Conservation (phyloP, 1,140 invertebrate species). For the Thereuonema tuberculata region DNA sequence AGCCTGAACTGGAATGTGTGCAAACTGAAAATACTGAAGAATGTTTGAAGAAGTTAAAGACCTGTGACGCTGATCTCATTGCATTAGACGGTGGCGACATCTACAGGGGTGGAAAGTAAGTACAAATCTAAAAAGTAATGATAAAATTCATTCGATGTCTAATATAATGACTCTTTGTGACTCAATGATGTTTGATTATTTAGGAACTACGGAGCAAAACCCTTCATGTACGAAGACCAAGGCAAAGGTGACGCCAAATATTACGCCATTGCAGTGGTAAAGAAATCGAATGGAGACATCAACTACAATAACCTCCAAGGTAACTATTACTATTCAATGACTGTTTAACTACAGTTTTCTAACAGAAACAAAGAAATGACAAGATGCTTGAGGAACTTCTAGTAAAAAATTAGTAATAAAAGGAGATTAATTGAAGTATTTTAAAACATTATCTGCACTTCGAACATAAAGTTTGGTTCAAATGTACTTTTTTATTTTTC, state of each 20-base stretch:
- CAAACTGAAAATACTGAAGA: slow-evolving; percentile 36
- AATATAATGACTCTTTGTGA: too few species aligned
- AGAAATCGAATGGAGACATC: slow-evolving; percentile 29
- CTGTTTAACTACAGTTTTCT: too few species aligned
- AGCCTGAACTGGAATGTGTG: slow-evolving; percentile 52
- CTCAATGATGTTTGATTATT: too few species aligned
- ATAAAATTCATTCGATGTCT: too few species aligned
- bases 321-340: too few species aligned
- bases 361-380: too few species aligned
- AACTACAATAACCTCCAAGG: slow-evolving; percentile 25
- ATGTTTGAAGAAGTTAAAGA: slow-evolving; percentile 50
- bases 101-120: slow-evolving; percentile 50
- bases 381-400: too few species aligned
- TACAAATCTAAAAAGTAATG: slow-evolving; percentile 10
- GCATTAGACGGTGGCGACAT: slow-evolving; percentile 51
- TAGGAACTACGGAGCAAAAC: not conserved
- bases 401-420: too few species aligned
- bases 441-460: too few species aligned
- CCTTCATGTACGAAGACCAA: slow-evolving; percentile 43
- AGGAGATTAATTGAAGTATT: too few species aligned
- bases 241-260: slow-evolving; percentile 31
- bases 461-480: too few species aligned
- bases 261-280: slow-evolving; percentile 52
- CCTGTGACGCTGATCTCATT: slow-evolving; percentile 49
- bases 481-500: too few species aligned